A percentile compares a stretch with the other conserved stretches of the same genome.
Evolutionary conservation across 1,140 invertebrate genomes (phyloP).

Genomic region (Ceratitis capitata): DNA sequence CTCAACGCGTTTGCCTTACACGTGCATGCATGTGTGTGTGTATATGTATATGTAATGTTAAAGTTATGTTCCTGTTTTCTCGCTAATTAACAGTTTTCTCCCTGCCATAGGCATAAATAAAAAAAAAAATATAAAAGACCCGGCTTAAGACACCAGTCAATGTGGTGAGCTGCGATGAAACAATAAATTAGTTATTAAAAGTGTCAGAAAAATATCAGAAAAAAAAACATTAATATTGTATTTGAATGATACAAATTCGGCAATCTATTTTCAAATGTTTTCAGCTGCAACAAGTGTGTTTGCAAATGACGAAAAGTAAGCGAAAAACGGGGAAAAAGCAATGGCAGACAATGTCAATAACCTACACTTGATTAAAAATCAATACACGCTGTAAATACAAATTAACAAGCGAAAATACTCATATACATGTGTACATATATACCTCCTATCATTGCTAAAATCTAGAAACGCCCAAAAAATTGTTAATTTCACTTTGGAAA

Average conservation of each 20-base stretch:
- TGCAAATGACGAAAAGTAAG: too few species aligned
- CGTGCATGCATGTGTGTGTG: too few species aligned
- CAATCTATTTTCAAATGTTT: not conserved
- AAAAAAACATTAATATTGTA: not conserved
- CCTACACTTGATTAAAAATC: slow-evolving; percentile 8
- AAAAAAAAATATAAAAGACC: not conserved
- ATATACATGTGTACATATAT: not conserved
- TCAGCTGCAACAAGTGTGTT: too few species aligned
- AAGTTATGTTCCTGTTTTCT: too few species aligned
- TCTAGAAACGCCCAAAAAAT: too few species aligned
- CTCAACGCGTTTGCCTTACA: not conserved
- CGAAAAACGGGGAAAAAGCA: too few species aligned
- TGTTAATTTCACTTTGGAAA: too few species aligned
- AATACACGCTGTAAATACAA: not conserved
- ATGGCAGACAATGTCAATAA: too few species aligned
- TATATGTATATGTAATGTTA: too few species aligned
- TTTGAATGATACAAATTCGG: not conserved
- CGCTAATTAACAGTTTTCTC: not conserved
- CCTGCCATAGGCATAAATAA: not conserved
- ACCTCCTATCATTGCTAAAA: not conserved
- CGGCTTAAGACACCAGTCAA: not conserved
- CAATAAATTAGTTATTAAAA: too few species aligned
- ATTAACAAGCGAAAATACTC: not conserved
- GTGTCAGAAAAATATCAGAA: too few species aligned
- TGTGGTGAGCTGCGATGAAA: too few species aligned